phyloP scores from a whole-genome alignment of 2,113 vertebrate genomes.

The Phoxinus phoxinus region DNA sequence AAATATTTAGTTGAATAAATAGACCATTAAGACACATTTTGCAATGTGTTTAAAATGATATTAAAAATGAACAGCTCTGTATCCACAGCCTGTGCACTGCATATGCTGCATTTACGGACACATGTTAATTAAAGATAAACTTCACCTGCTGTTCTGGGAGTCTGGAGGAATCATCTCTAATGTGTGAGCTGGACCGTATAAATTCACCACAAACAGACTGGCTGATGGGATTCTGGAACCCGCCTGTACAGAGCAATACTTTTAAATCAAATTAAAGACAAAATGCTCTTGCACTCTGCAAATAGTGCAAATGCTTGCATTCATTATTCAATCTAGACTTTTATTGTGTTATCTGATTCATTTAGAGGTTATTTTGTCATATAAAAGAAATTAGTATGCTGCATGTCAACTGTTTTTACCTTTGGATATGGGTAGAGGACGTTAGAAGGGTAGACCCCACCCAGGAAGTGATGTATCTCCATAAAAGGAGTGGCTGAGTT shows the following conservation, averaged over 20 bases:
- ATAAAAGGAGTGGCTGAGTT: constrained; percentile 82
- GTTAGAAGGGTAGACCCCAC: constrained; percentile 78
- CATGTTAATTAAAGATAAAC: constrained; percentile 5
- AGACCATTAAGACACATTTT: background rate
- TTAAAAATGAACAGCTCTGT: background rate
- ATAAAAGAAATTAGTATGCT: background rate
- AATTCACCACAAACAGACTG: constrained; percentile 81
- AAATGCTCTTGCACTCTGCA: background rate
- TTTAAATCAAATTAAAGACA: background rate
- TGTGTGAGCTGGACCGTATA: constrained; percentile 79
- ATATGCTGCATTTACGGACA: background rate
- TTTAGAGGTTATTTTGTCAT: background rate
- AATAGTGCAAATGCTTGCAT: background rate
- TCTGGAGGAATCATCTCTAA: constrained; percentile 81
- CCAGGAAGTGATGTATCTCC: constrained; percentile 83
- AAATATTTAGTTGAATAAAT: background rate
- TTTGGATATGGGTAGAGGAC: constrained; percentile 80
- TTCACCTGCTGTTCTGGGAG: constrained; percentile 77
- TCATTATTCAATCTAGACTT: background rate
- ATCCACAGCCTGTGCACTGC: background rate
- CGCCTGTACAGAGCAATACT: constrained; percentile 67
- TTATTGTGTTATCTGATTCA: background rate
- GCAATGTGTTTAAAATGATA: background rate
- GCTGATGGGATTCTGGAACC: constrained; percentile 80
- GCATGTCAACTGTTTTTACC: constrained; percentile 61